Percentiles rank a stretch among this genome's conserved stretches.
Evolutionary conservation across 2,888 invertebrate species (phyloP).

Genomic region (Spilosoma lubricipeda): DNA sequence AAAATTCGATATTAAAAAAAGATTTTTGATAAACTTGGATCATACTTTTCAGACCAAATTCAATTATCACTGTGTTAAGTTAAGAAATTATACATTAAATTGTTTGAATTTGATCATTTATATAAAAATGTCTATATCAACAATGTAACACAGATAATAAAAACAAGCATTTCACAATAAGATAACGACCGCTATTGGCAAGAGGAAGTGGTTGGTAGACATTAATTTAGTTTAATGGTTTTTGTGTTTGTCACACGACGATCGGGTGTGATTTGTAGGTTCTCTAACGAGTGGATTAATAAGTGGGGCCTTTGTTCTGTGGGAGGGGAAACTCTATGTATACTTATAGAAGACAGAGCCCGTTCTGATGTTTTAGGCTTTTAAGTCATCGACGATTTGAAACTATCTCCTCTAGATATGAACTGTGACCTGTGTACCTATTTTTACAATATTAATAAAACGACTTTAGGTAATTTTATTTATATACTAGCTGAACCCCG

Average conservation of each 20-base stretch:
- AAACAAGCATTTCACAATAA: conserved; percentile 41
- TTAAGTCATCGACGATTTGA: neutral
- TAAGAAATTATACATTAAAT: neutral
- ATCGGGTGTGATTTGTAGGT: conserved; percentile 81
- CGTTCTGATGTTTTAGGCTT: neutral
- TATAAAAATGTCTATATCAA: conserved; percentile 9
- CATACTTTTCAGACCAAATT: too few species aligned
- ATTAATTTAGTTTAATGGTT: conserved; percentile 87
- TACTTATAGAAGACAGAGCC: neutral
- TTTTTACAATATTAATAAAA: too few species aligned
- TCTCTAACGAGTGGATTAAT: conserved; percentile 78
- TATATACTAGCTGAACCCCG: too few species aligned
- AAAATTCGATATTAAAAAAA: too few species aligned
- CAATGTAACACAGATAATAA: conserved; percentile 24
- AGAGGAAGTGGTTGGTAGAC: conserved; percentile 70
- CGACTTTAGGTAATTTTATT: too few species aligned
- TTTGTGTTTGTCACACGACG: conserved; percentile 85
- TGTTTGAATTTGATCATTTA: neutral
- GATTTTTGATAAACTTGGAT: too few species aligned
- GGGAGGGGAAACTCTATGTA: conserved; percentile 21
- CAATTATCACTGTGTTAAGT: too few species aligned
- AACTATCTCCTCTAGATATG: neutral
- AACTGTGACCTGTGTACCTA: too few species aligned
- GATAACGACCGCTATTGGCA: conserved; percentile 73
- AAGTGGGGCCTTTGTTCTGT: conserved; percentile 51